A percentile compares a stretch with the other conserved stretches of the same genome.
Conservation (phyloP, 2,888 invertebrate species). For the Polyploca ridens region DNA sequence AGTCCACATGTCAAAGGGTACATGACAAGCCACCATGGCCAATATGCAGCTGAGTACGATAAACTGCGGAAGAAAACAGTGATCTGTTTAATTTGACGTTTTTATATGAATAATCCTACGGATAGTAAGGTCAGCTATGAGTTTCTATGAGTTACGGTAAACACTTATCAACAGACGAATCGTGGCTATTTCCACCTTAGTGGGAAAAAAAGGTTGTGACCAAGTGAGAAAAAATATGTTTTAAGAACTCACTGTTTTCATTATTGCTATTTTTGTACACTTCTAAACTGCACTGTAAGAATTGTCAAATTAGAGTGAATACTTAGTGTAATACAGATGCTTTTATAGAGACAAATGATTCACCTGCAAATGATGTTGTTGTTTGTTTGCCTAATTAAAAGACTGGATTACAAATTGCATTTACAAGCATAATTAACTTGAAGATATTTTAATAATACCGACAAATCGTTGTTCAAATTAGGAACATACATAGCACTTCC, state of each 20-base stretch:
- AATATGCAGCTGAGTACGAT: constrained; percentile 43
- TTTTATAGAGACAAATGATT: not conserved
- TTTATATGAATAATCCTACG: no score
- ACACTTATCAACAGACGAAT: no score
- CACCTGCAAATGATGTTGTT: not conserved
- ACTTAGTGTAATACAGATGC: not conserved
- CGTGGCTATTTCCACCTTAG: no score
- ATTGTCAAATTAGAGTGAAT: not conserved
- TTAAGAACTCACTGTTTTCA: constrained; percentile 39
- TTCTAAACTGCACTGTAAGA: not conserved
- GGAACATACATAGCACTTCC: not conserved
- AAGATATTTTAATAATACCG: not conserved
- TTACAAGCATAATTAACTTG: not conserved
- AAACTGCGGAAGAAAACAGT: constrained; percentile 32
- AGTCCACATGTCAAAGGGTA: constrained; percentile 28
- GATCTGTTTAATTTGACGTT: not conserved
- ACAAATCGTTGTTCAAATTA: not conserved
- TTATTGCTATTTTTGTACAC: constrained; percentile 18
- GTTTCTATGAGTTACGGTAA: no score
- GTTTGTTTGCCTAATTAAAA: not conserved
- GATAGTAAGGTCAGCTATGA: no score
- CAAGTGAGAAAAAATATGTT: not conserved
- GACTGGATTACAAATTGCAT: not conserved
- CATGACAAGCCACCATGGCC: constrained; percentile 32
- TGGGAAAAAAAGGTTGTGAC: no score